Conservation (phyloP, 2,113 vertebrate species). For the Aramus guarauna region DNA sequence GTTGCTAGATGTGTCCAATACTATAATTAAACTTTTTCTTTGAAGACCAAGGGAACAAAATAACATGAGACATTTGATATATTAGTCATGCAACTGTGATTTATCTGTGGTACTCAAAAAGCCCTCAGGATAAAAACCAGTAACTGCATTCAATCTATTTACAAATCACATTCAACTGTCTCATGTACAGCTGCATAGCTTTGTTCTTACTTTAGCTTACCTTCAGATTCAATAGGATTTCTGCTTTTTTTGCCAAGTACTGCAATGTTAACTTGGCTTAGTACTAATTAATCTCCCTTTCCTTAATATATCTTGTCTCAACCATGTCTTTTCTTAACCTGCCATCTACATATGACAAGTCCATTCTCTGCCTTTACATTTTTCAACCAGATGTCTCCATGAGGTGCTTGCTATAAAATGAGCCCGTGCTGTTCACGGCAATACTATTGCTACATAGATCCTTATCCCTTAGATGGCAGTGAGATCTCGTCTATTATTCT, state of each 20-base stretch:
- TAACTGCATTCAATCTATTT: not conserved
- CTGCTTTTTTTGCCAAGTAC: not conserved
- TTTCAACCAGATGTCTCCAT: not conserved
- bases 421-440: not conserved
- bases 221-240: not conserved
- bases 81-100: not conserved
- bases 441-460: rapidly evolving
- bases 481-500: not conserved
- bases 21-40: not conserved
- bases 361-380: not conserved
- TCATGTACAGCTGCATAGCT: not conserved
- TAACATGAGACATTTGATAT: not conserved
- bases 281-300: not conserved
- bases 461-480: not conserved
- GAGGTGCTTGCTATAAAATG: not conserved
- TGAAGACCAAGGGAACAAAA: not conserved
- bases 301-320: not conserved
- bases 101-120: not conserved
- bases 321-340: not conserved
- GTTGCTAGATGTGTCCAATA: not conserved
- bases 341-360: not conserved
- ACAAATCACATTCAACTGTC: not conserved
- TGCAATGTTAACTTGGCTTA: not conserved
- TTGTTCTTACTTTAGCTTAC: not conserved
- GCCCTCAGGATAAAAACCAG: not conserved